Conservation (phyloP, 2,888 invertebrate species). For the Drosophila merina region DNA sequence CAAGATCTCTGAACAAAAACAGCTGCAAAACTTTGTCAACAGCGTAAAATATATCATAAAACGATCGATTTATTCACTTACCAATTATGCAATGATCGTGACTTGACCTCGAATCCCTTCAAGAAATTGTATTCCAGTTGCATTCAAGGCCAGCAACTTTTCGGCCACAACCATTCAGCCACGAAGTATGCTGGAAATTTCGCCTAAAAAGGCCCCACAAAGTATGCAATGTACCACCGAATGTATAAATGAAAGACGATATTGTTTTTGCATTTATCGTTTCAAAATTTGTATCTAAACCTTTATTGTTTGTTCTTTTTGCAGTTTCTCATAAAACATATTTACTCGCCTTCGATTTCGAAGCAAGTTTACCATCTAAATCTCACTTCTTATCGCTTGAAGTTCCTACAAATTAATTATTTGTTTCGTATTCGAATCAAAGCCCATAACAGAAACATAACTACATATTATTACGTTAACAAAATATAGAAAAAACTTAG, state of each 20-base stretch:
- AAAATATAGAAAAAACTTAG: constrained; percentile 38
- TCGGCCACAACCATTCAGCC: not conserved
- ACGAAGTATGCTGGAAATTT: not conserved
- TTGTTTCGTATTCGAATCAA: constrained; percentile 15
- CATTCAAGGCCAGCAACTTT: constrained; percentile 26
- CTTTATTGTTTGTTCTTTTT: constrained; percentile 81
- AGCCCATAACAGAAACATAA: constrained; percentile 31
- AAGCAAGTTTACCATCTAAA: constrained; percentile 24
- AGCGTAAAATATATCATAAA: not conserved
- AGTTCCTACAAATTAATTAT: constrained; percentile 25
- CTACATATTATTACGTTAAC: constrained; percentile 13
- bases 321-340: constrained; percentile 75
- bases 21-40: constrained; percentile 1
- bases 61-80: constrained; percentile 16
- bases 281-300: constrained; percentile 84
- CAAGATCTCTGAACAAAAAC: not conserved
- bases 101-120: constrained; percentile 29
- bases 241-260: constrained; percentile 17
- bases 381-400: constrained; percentile 45
- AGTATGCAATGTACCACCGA: constrained; percentile 15
- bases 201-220: not conserved
- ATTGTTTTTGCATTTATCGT: constrained; percentile 76
- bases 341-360: constrained; percentile 39
- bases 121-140: constrained; percentile 14
- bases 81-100: constrained; percentile 35